These are phyloP conservation scores for Dasyprocta punctata DNA, from an alignment of 2,113 vertebrate genomes.

Conservation along the genomic window DNA sequence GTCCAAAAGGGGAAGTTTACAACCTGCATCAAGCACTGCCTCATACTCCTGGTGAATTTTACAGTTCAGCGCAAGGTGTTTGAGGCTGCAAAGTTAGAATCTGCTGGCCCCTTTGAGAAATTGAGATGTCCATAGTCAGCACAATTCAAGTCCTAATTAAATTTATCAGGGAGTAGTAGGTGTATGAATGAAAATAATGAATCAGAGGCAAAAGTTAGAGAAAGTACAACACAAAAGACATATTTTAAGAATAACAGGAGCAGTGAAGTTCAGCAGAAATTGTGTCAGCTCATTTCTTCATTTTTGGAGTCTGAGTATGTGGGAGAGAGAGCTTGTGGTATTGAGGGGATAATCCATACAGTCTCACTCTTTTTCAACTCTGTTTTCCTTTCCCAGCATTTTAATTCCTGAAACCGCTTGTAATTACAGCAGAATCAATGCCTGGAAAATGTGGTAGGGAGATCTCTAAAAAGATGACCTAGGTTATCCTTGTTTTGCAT, in stretches of 20 bases:
- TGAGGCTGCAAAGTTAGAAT: background rate
- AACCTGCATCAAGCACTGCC: background rate
- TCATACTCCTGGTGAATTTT: background rate
- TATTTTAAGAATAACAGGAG: background rate
- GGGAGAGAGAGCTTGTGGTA: background rate
- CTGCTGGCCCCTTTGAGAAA: background rate
- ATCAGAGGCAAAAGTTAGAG: background rate
- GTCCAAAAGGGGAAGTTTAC: background rate
- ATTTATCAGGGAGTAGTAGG: background rate
- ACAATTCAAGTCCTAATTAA: background rate
- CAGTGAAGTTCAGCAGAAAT: background rate
- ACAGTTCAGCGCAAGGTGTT: background rate
- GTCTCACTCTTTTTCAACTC: background rate
- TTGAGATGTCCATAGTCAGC: background rate
- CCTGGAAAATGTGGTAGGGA: background rate
- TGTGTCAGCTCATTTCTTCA: background rate
- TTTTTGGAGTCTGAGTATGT: background rate
- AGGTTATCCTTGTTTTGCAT: background rate
- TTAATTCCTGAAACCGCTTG: background rate
- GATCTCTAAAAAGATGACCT: background rate
- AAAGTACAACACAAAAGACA: background rate
- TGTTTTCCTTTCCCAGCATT: background rate
- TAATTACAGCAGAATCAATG: background rate
- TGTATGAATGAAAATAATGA: background rate
- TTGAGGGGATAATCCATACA: background rate